Evolutionary conservation across 1,140 invertebrate genomes (phyloP).

Genomic region (Homalodisca vitripennis): DNA sequence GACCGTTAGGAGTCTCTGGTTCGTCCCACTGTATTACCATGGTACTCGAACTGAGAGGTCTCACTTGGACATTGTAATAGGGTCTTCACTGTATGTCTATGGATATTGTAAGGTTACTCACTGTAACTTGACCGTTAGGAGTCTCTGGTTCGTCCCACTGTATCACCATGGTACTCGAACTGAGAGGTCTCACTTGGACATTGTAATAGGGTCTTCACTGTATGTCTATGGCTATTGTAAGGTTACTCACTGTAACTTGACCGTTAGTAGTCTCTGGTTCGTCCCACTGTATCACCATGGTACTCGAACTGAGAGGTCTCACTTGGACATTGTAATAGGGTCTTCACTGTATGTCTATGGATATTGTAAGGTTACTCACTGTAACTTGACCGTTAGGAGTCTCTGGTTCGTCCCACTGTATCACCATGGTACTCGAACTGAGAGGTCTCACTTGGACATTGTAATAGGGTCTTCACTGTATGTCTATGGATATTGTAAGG

Average conservation of each 20-base stretch:
- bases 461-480: too few species aligned
- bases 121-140: slow-evolving; percentile 95
- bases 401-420: slow-evolving; percentile 97
- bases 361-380: too few species aligned
- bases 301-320: slow-evolving; percentile 90
- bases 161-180: slow-evolving; percentile 92
- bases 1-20: slow-evolving; percentile 94
- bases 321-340: slow-evolving; percentile 93
- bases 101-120: too few species aligned
- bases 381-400: slow-evolving; percentile 96
- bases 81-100: too few species aligned
- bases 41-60: slow-evolving; percentile 92
- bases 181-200: slow-evolving; percentile 90
- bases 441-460: slow-evolving; percentile 93
- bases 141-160: slow-evolving; percentile 97
- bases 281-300: slow-evolving; percentile 96
- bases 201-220: too few species aligned
- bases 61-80: slow-evolving; percentile 89
- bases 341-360: too few species aligned
- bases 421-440: slow-evolving; percentile 92
- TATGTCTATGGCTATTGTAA: too few species aligned
- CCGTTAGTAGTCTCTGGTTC: slow-evolving; percentile 96
- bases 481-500: too few species aligned
- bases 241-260: slow-evolving; percentile 85
- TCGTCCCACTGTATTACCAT: slow-evolving; percentile 97